Base-by-base conservation (phyloP, 2,888 invertebrate species). In the Steromphala cineraria region DNA sequence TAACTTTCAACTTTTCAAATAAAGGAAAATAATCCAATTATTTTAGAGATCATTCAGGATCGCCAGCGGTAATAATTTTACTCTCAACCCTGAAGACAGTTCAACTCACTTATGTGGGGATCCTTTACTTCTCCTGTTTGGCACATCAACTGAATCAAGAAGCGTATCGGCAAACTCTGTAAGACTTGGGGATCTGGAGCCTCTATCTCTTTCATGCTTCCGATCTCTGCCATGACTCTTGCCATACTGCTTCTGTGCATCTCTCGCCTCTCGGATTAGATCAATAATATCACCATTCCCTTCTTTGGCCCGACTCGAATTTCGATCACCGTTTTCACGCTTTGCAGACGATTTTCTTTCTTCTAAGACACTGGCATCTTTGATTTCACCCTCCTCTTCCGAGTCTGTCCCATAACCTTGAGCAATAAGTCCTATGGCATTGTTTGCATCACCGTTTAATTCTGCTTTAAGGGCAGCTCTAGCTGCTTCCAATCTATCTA, bases 401-500 rank as follows among this genome's bases (percentile, higher is more conserved):
- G 91, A 91, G n/a, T 91, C 92, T 53, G 86, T 53, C 85, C 89
- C 88, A 90, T 91, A 67, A 85, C 89, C 86, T 84, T 88, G 76
- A 80, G 84, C 84, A 71, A 85, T 78, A 7, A 85, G 77, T 62
- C 80, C 81, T 17, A 84, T 86, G 8, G 82, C 86, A 75, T 83
- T 82, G 13, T 46, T 62, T 15, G 24, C 78, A n/a, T 80, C 67
- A 24, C 89, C 90, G 75, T 89, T 87, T 8, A 93, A 86, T 82
- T 92, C 91, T 21, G 93, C 93, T 81, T 90, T 88, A 10, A 94
- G 84, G 28, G 93, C 89, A 17, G 91, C 92, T 78, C 93, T 87
- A 8, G 93, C 92, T 46, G 91, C 90, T 83, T 94, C 93, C 67
- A 94, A 86, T 79, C 91, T 92, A 79, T 92, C 91, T 67, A 93